Evolutionary conservation across 2,113 vertebrate genomes (phyloP).

Genomic region (Kryptolebias marmoratus): DNA sequence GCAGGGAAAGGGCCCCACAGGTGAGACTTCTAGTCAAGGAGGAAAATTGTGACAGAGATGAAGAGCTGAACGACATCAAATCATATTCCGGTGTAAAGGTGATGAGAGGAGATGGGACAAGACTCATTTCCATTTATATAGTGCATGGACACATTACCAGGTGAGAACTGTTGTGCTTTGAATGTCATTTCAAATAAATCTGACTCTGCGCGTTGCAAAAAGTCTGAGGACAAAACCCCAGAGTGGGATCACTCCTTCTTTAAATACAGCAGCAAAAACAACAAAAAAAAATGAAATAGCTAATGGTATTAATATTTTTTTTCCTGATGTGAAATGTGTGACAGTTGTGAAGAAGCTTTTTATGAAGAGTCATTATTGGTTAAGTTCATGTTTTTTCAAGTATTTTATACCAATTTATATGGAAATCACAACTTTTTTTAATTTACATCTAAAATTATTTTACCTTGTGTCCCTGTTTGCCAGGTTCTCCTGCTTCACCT

Average conservation of each 20-base stretch:
- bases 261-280: constrained; percentile 35
- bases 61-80: constrained; percentile 63
- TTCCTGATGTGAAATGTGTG: no score
- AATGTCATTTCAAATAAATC: constrained; percentile 72
- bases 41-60: constrained; percentile 46
- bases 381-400: not conserved
- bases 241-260: constrained; percentile 45
- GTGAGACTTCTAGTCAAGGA: constrained; percentile 38
- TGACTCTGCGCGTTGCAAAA: constrained; percentile 45
- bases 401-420: not conserved
- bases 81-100: constrained; percentile 55
- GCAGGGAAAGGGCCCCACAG: constrained; percentile 32
- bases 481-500: constrained; percentile 94
- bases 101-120: constrained; percentile 64
- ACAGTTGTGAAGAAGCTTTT: no score
- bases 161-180: constrained; percentile 58
- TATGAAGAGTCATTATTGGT: no score
- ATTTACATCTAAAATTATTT: not conserved
- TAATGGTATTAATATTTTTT: constrained; percentile 20
- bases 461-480: constrained; percentile 99
- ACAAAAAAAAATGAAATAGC: no score
- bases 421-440: not conserved
- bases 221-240: constrained; percentile 54
- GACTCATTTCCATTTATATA: constrained; percentile 80
- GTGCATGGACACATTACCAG: constrained; percentile 65